phyloP scores from a whole-genome alignment of 1,140 invertebrate genomes.

The Dreissena polymorpha region DNA sequence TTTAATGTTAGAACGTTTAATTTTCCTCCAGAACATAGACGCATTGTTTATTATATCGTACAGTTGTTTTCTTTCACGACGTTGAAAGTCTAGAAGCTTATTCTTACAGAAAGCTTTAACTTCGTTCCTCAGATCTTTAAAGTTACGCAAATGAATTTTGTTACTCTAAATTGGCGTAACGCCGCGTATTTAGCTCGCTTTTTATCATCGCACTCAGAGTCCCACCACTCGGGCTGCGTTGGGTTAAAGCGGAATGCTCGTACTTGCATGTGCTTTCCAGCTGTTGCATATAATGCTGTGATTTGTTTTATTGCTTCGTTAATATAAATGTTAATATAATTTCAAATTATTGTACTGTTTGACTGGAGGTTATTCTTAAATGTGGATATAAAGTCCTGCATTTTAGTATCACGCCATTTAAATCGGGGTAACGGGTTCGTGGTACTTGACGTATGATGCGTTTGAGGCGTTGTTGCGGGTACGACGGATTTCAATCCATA shows the following conservation, averaged over 20 bases:
- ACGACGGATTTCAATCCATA: not conserved
- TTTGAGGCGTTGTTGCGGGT: not conserved
- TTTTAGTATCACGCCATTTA: not conserved
- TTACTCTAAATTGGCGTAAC: not conserved
- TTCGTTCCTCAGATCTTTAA: slow-evolving; percentile 2
- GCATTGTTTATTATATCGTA: slow-evolving; percentile 14
- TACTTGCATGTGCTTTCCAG: not conserved
- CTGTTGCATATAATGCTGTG: not conserved
- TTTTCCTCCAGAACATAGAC: not conserved
- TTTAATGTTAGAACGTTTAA: not conserved
- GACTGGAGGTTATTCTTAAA: not conserved
- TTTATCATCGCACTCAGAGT: slow-evolving; percentile 8
- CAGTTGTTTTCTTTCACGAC: not conserved
- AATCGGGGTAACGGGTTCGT: not conserved
- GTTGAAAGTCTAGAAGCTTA: not conserved
- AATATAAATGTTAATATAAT: not conserved
- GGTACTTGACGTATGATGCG: not conserved
- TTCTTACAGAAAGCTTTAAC: not conserved
- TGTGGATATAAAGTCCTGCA: not conserved
- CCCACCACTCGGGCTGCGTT: slow-evolving; percentile 29
- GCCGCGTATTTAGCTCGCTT: not conserved
- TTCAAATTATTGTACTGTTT: not conserved
- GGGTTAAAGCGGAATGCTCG: not conserved
- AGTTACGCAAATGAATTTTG: not conserved
- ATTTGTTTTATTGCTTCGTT: not conserved